Evolutionary conservation across 2,797 vertebrate genomes (phyloP), one percentile per base, ranked within the genome.

Genomic region (Acridotheres tristis): DNA sequence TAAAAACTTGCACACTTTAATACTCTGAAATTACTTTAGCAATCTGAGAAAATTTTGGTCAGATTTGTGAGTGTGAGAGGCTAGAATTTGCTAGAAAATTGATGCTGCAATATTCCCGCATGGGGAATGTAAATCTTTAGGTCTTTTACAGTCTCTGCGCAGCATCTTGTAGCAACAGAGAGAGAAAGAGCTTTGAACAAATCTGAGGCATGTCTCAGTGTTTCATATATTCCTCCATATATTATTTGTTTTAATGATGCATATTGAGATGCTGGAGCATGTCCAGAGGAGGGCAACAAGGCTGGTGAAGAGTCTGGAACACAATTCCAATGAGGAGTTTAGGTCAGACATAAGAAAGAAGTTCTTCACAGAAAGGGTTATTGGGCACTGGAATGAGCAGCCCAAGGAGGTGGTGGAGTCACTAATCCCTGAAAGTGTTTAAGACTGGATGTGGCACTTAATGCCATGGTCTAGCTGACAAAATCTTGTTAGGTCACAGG

Each of bases 251-350:
- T 88, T 54, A 67, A 54, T 40, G 13, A 11, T 67, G 16, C 3
- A 43, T 7, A 2, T 13, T 38, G 40, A 2, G 8, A 23, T n/a
- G 8, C 8, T 54, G 1, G 0, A 11, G 4, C 5, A 5, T 15
- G 5, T 54, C 18, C 40, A 62, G 40, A 62, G 40, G 23, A 53
- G 10, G n/a, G 8, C 18, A 62, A 5, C 23, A n/a, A 54, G 29
- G 12, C 58, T 47, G 11, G 22, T 45, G 27, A 53, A 14, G 26
- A 16, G 32, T 26, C 17, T 51, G 32, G 47, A 43, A 17, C 21
- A 53, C 13, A 61, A 43, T 5, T 11, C 27, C 2, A 0, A 4
- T 17, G 27, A 82, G 18, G 18, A 62, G 40, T 32, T 72, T 27
- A 62, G 27, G 11, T 27, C 1, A 1, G 47, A 43, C 17, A 15